Base-by-base conservation (phyloP, 2,888 invertebrate genomes). In the Protophormia terraenovae region DNA sequence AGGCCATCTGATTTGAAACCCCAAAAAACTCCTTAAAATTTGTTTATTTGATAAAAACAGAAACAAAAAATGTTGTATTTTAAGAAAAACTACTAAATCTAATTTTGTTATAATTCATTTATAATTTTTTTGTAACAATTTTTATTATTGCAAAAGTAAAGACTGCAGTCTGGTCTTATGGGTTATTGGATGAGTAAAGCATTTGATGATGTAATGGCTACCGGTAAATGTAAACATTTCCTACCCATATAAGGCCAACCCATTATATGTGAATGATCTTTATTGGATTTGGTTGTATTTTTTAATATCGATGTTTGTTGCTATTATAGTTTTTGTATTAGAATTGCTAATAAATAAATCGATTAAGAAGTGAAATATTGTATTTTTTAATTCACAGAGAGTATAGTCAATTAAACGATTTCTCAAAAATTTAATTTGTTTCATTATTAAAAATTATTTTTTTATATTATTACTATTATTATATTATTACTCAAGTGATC, bases 201-300 rank as follows among this genome's bases (percentile, higher is more conserved):
- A 0, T 83, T 75, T 47, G n/a, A 14, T 12, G 86, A 86, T 45
- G 50, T 83, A 3, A 7, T 64, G 6, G 58, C 45, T 0, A 8
- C 84, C 0, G 86, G 84, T 80, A 14, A 45, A 10, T 22, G 3
- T 80, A 7, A 84, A 83, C 32, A 64, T 72, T n/a, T 22, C 79
- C 3, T 10, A 16, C 45, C 1, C 53, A 0, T 24, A 58, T 3
- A 24, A 4, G 7, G 2, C 12, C 10, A 38, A 7, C 4, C 72
- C 75, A 0, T 29, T 86, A 10, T 6, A 29, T 2, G 29, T 80
- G 2, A 12, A 53, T 1, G 84, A 86, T 77, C 55, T 86, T 1
- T 79, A 77, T 41, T 84, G 82, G 83, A 77, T 86, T 19, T 86
- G 84, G 76, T 16, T 67, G 0, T 58, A 69, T 19, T 86, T 69